These are phyloP conservation scores for Drosophila carrolli DNA, from an alignment of 1,140 invertebrate species.

Conservation along the genomic window DNA sequence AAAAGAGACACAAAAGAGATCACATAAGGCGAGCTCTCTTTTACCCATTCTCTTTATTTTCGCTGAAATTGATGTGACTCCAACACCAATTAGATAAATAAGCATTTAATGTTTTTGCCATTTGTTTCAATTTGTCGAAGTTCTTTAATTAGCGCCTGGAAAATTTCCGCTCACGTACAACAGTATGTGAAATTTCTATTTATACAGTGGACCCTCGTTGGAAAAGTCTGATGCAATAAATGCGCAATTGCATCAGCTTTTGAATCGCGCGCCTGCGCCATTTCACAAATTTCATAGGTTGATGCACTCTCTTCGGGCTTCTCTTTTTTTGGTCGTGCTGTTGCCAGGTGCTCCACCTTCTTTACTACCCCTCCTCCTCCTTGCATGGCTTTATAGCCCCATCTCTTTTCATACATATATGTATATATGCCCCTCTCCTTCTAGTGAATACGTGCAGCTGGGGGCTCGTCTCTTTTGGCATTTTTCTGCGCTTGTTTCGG, in stretches of 20 bases:
- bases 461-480: constrained; percentile 64
- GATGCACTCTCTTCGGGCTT: constrained; percentile 16
- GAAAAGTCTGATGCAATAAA: constrained; percentile 62
- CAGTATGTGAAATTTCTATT: constrained; percentile 9
- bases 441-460: constrained; percentile 44
- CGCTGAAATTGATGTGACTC: constrained; percentile 26
- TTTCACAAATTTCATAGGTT: constrained; percentile 19
- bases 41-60: constrained; percentile 12
- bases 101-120: constrained; percentile 69
- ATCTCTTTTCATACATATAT: not conserved
- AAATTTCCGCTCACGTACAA: constrained; percentile 24
- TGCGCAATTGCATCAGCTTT: constrained; percentile 67
- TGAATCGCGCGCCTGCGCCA: constrained; percentile 55
- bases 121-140: constrained; percentile 54
- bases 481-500: constrained; percentile 31
- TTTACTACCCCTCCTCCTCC: not conserved
- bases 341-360: constrained; percentile 31
- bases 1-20: constrained; percentile 18
- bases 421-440: constrained; percentile 4
- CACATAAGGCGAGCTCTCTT: not conserved
- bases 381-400: too few relatives aligned
- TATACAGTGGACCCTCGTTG: constrained; percentile 16
- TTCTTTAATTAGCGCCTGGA: constrained; percentile 51
- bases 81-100: constrained; percentile 74
- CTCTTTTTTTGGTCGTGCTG: constrained; percentile 9